Evolutionary conservation across 2,797 vertebrate genomes (phyloP).

Genomic region (Falco cherrug): DNA sequence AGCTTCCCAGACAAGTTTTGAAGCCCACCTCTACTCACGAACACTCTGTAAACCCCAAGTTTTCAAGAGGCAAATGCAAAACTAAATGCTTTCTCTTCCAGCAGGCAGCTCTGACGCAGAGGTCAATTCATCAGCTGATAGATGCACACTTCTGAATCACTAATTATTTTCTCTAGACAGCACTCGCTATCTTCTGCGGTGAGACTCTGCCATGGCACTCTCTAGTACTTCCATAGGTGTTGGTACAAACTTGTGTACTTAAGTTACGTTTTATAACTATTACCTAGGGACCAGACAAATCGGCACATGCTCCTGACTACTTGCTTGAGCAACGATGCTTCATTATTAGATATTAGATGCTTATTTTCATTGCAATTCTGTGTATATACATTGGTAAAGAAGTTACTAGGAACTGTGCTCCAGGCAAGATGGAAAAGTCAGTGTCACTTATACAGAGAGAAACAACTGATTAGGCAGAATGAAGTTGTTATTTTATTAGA

Average conservation of each 20-base stretch:
- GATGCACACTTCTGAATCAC: not conserved
- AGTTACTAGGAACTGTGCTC: not conserved
- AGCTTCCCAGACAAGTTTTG: not conserved
- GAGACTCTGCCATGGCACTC: not conserved
- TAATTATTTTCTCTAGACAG: not conserved
- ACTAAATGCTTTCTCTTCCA: not conserved
- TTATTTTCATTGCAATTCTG: not conserved
- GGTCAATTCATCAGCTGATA: not conserved
- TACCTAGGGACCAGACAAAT: not conserved
- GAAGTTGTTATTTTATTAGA: not conserved
- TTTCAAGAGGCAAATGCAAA: not conserved
- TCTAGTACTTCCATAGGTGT: not conserved
- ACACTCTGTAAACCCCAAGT: not conserved
- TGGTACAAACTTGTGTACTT: not conserved
- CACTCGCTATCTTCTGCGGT: not conserved
- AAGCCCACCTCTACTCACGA: not conserved
- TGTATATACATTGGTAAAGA: not conserved
- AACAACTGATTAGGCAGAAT: not conserved
- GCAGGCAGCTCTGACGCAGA: not conserved
- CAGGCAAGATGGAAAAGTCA: not conserved
- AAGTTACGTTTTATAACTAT: not conserved
- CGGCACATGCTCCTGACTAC: not conserved
- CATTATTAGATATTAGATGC: not conserved
- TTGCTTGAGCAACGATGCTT: not conserved
- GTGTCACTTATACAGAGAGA: not conserved